A percentile compares a stretch with the other conserved stretches of the same genome.
Evolutionary conservation across 2,797 vertebrate genomes (phyloP).

Genomic region (Sebastes cheni): DNA sequence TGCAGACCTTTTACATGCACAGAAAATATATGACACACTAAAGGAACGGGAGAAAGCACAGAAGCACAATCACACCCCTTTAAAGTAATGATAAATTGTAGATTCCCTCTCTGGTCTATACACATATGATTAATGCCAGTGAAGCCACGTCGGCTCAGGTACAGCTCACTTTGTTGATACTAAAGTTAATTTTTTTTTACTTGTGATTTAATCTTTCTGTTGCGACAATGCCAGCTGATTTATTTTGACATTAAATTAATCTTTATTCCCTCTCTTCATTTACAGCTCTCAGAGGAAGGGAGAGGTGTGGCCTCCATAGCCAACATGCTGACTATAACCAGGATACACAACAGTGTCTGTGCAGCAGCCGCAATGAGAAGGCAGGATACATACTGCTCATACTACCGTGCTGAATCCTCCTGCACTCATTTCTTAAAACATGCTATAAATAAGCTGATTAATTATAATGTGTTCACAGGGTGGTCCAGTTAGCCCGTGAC

Average conservation of each 20-base stretch:
- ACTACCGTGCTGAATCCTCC: not conserved
- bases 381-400: slow-evolving; percentile 58
- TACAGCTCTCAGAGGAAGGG: slow-evolving; percentile 87
- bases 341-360: slow-evolving; percentile 86
- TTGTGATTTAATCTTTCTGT: not conserved
- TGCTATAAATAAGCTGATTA: not conserved
- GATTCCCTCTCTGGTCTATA: not conserved
- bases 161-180: not conserved
- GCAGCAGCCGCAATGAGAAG: slow-evolving; percentile 88
- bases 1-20: no score
- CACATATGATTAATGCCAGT: not conserved
- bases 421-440: not conserved
- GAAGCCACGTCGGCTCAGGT: not conserved
- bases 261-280: not conserved
- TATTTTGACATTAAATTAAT: not conserved
- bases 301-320: slow-evolving; percentile 87
- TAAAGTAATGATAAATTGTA: not conserved
- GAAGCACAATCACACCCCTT: no score
- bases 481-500: slow-evolving; percentile 84
- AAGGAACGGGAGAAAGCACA: accelerated
- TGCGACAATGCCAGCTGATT: not conserved
- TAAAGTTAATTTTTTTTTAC: not conserved
- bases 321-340: slow-evolving; percentile 88
- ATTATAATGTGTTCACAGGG: slow-evolving; percentile 59
- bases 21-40: no score